Conservation (phyloP, 1,140 invertebrate genomes). For the Drosophila truncata region DNA sequence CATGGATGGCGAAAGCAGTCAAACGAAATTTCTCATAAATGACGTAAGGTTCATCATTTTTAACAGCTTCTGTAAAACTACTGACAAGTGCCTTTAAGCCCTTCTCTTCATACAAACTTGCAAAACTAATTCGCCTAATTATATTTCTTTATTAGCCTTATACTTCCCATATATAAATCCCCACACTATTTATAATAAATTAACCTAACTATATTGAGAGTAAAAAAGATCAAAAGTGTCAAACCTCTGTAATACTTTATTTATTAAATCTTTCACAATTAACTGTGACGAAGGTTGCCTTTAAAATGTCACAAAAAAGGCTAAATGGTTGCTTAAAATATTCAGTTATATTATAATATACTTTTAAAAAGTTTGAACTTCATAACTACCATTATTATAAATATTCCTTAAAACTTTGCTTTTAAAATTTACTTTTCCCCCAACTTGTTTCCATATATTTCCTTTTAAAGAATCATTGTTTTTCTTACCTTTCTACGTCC, state of each 20-base stretch:
- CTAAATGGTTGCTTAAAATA: neutral
- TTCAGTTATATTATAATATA: neutral
- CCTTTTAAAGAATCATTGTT: neutral
- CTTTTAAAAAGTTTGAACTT: neutral
- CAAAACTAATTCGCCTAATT: neutral
- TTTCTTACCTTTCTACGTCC: conserved; percentile 92
- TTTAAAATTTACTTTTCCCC: too few relatives aligned
- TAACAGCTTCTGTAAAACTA: neutral
- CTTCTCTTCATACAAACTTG: neutral
- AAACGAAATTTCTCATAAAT: neutral
- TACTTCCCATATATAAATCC: neutral
- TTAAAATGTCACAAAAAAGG: neutral
- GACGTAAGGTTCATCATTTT: neutral
- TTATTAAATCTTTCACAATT: neutral
- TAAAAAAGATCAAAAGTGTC: neutral
- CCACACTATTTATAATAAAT: neutral
- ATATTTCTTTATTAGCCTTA: neutral
- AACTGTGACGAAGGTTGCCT: neutral
- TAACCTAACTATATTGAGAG: neutral
- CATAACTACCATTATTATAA: neutral
- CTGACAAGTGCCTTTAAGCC: neutral
- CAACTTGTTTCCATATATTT: too few relatives aligned
- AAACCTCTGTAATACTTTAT: neutral
- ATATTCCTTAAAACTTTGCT: neutral
- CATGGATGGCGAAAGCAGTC: neutral